These are phyloP conservation scores for Argyrosomus japonicus DNA, from an alignment of 2,113 vertebrate species.

Conservation along the genomic window DNA sequence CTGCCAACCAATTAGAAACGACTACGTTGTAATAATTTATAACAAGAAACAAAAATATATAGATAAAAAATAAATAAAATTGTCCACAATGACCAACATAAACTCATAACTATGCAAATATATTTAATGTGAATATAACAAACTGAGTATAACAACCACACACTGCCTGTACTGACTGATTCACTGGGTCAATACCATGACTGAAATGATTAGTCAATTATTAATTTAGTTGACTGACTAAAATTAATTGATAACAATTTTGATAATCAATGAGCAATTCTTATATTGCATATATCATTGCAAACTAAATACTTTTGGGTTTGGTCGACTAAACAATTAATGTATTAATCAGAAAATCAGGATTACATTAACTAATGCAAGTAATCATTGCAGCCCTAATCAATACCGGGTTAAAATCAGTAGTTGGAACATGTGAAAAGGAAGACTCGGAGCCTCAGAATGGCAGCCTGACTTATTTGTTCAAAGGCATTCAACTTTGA, in stretches of 20 bases:
- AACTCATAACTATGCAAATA: neutral
- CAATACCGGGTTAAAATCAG: neutral
- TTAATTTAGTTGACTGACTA: no score
- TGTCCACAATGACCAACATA: neutral
- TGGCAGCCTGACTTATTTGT: neutral
- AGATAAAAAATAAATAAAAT: no score
- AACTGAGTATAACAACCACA: neutral
- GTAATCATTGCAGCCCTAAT: neutral
- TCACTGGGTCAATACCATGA: no score
- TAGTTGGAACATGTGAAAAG: neutral
- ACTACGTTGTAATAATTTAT: neutral
- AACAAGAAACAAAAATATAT: neutral
- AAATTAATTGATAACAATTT: neutral
- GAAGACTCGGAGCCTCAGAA: slow-evolving; percentile 6
- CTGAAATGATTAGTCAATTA: no score
- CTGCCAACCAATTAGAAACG: neutral
- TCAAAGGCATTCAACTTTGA: slow-evolving; percentile 20
- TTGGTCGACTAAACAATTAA: neutral
- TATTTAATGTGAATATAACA: neutral
- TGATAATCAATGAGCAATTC: no score
- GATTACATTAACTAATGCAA: neutral
- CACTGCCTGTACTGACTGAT: neutral
- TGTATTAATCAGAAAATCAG: neutral
- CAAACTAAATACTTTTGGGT: neutral
- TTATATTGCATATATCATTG: neutral